Conservation (phyloP, 2,888 invertebrate species). For the Synanthedon tipuliformis region DNA sequence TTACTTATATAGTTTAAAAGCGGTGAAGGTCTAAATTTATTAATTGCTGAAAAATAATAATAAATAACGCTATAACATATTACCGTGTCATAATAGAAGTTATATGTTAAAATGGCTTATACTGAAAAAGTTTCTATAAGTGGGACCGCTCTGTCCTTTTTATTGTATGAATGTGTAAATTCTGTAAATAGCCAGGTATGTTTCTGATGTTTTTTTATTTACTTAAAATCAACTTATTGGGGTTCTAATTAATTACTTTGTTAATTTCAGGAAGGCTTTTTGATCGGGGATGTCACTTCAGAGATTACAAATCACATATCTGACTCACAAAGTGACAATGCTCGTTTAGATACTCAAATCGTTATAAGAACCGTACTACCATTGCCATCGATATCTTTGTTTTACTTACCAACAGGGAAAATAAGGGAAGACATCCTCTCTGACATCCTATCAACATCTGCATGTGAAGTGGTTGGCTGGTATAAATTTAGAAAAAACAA, state of each 20-base stretch:
- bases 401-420: conserved; percentile 70
- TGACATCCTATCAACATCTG: conserved; percentile 60
- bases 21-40: no score
- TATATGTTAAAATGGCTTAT: conserved; percentile 35
- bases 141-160: conserved; percentile 75
- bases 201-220: conserved; percentile 7
- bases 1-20: no score
- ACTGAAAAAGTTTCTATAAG: conserved; percentile 66
- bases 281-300: conserved; percentile 73
- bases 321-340: conserved; percentile 74
- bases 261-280: conserved; percentile 71
- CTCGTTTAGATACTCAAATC: conserved; percentile 71
- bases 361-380: conserved; percentile 72
- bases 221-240: conserved; percentile 2
- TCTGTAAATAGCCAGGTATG: conserved; percentile 71
- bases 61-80: no score
- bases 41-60: no score
- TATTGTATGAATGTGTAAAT: conserved; percentile 76
- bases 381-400: conserved; percentile 66
- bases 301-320: conserved; percentile 76
- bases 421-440: conserved; percentile 67
- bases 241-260: not conserved
- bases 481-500: conserved; percentile 72
- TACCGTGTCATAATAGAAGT: not conserved
- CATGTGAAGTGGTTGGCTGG: conserved; percentile 75